phyloP scores from a whole-genome alignment of 2,888 invertebrate genomes.

The Patella pellucida region DNA sequence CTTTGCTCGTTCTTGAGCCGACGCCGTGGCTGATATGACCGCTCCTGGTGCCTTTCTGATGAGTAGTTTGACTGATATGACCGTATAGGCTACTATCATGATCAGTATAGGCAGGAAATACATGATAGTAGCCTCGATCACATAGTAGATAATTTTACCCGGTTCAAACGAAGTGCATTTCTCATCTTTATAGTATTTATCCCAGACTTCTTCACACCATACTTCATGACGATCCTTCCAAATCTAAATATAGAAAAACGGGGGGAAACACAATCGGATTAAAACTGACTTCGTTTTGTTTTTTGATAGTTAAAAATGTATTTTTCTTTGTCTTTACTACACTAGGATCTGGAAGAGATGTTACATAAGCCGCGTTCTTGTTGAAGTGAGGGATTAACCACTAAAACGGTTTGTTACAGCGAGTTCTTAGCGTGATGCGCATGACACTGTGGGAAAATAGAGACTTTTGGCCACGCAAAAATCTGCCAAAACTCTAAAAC shows the following conservation, averaged over 20 bases:
- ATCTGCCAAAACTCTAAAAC: no score
- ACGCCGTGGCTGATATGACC: constrained; percentile 26
- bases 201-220: constrained; percentile 61
- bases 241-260: not conserved
- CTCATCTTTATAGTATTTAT: constrained; percentile 36
- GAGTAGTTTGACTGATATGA: constrained; percentile 50
- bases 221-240: constrained; percentile 54
- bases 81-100: constrained; percentile 56
- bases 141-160: constrained; percentile 49
- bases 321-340: no score
- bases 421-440: no score
- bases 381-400: no score
- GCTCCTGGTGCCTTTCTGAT: constrained; percentile 47
- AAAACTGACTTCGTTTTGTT: no score
- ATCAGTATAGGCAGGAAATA: constrained; percentile 59
- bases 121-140: constrained; percentile 53
- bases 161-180: constrained; percentile 31
- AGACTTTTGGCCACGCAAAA: no score
- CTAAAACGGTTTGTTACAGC: no score
- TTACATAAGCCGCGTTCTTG: no score
- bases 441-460: no score
- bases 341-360: no score
- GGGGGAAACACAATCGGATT: no score
- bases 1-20: constrained; percentile 47
- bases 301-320: no score